Percentiles rank a stretch among this genome's conserved stretches.
These are phyloP conservation scores for Simalia tracyae DNA, from an alignment of 2,797 vertebrate species.

Conservation along the genomic window DNA sequence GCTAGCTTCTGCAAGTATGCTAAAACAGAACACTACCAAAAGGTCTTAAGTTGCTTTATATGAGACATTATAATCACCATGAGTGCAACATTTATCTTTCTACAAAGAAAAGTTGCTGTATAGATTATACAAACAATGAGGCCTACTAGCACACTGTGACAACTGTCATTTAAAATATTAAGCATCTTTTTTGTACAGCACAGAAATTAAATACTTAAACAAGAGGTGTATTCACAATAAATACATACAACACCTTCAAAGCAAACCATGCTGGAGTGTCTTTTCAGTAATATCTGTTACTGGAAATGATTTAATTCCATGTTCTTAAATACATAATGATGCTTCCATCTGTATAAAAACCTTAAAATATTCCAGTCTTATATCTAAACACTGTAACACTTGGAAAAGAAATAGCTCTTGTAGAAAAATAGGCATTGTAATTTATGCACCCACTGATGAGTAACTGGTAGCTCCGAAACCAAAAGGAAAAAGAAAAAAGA, in stretches of 20 bases:
- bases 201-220: background rate
- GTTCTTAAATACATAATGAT: conserved; percentile 50
- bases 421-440: conserved; percentile 11
- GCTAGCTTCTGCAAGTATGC: background rate
- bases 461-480: conserved; percentile 48
- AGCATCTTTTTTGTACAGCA: background rate
- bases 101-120: background rate
- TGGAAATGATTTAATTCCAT: conserved; percentile 13
- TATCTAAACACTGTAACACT: background rate
- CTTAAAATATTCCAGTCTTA: background rate
- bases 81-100: background rate
- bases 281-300: conserved; percentile 21
- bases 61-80: background rate
- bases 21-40: background rate
- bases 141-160: background rate
- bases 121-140: background rate
- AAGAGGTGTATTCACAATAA: background rate
- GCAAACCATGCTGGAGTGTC: conserved; percentile 18
- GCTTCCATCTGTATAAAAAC: conserved; percentile 28
- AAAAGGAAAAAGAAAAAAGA: conserved; percentile 19
- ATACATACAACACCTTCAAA: conserved; percentile 26
- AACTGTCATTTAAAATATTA: background rate
- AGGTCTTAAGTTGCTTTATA: background rate
- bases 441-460: background rate
- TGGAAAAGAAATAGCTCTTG: background rate